phyloP scores from a whole-genome alignment of 2,113 vertebrate genomes.

The Sorex fumeus region DNA sequence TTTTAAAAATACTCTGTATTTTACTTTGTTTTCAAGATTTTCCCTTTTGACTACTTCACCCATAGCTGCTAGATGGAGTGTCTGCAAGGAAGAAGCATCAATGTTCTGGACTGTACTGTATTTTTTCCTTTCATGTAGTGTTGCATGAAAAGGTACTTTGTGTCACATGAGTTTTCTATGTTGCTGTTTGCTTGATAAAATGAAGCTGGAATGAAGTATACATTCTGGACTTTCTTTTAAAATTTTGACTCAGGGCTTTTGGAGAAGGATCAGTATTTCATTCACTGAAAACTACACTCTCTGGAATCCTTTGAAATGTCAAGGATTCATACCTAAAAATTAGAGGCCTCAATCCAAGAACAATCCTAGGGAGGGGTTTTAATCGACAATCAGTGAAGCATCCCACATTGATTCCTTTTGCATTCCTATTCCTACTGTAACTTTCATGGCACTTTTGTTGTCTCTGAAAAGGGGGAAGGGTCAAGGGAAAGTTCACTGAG shows the following conservation, averaged over 20 bases:
- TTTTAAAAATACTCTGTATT: conserved; percentile 40
- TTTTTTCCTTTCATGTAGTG: conserved; percentile 58
- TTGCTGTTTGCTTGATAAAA: too few species aligned
- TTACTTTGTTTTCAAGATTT: conserved; percentile 27
- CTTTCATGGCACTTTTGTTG: conserved; percentile 53
- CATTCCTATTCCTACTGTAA: neutral
- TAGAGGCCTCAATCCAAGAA: conserved; percentile 48
- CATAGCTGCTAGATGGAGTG: conserved; percentile 4
- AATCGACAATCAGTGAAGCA: conserved; percentile 2
- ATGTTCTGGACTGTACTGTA: neutral
- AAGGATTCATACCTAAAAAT: conserved; percentile 75
- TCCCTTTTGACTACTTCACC: conserved; percentile 41
- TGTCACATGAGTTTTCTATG: neutral
- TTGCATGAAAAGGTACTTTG: conserved; percentile 43
- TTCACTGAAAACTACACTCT: conserved; percentile 23
- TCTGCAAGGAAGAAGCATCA: conserved; percentile 48
- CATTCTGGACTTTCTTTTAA: too few species aligned
- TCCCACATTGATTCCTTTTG: conserved; percentile 22
- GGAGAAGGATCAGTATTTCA: neutral
- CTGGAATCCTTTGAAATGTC: conserved; percentile 37
- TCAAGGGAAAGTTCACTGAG: neutral
- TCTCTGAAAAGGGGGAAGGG: neutral
- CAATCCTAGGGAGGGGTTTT: conserved; percentile 10
- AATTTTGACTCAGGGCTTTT: neutral
- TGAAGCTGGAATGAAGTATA: neutral